Conservation (phyloP, 2,888 invertebrate species). For the Lithophane ornitopus region DNA sequence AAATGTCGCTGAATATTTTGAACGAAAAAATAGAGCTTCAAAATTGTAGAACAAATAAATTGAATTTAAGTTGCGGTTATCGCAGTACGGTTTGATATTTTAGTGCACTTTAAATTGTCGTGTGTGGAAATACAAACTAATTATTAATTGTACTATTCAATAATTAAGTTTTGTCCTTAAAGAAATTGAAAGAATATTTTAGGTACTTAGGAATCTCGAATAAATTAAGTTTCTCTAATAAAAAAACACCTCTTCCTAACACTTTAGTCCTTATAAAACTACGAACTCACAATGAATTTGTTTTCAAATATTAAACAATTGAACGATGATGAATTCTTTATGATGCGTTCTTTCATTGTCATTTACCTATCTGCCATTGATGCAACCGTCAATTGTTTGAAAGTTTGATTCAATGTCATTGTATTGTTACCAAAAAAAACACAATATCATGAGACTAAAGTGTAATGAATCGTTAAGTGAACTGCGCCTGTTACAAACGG, state of each 20-base stretch:
- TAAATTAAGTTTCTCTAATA: not conserved
- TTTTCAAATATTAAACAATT: not conserved
- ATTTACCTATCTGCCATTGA: not conserved
- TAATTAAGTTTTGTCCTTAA: not conserved
- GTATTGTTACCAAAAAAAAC: slow-evolving; percentile 26
- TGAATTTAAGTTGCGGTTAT: not conserved
- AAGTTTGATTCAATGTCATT: slow-evolving; percentile 5
- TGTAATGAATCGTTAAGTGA: slow-evolving; percentile 33
- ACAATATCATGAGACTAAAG: not conserved
- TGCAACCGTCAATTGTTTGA: not conserved
- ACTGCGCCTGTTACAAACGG: slow-evolving; percentile 34
- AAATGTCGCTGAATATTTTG: slow-evolving; percentile 2
- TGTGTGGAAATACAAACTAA: too few species aligned
- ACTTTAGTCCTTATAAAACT: not conserved
- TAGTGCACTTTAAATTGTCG: not conserved
- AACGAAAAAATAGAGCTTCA: not conserved
- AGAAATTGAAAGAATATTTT: not conserved
- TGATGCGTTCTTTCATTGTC: not conserved
- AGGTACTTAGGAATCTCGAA: not conserved
- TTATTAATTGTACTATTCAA: not conserved
- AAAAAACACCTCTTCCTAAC: not conserved
- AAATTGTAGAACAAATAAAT: not conserved
- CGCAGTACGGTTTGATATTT: not conserved
- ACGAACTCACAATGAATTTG: not conserved
- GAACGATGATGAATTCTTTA: not conserved